Evolutionary conservation across 2,888 invertebrate genomes (phyloP).

Genomic region (Therioaphis trifolii): DNA sequence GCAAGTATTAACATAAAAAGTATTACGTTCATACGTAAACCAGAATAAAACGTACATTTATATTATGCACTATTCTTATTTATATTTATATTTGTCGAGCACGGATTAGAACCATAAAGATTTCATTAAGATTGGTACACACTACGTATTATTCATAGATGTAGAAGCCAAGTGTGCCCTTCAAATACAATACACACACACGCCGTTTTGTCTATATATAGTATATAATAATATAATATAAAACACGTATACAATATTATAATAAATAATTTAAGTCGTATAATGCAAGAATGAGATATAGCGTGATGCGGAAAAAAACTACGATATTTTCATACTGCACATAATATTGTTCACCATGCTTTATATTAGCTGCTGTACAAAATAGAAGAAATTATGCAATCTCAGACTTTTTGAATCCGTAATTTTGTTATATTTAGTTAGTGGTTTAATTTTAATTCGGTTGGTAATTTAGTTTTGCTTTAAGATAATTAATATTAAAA

Average conservation of each 20-base stretch:
- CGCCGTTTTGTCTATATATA: not conserved
- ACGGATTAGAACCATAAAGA: slow-evolving; percentile 13
- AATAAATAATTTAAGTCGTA: not conserved
- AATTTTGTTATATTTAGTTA: no score
- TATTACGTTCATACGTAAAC: not conserved
- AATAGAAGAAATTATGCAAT: no score
- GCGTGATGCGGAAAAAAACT: not conserved
- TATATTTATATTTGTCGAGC: not conserved
- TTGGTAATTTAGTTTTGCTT: no score
- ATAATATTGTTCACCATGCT: no score
- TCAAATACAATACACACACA: not conserved
- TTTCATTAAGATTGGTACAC: slow-evolving; percentile 25
- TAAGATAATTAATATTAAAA: no score
- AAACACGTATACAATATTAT: not conserved
- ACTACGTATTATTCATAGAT: not conserved
- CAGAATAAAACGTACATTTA: not conserved
- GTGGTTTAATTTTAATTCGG: no score
- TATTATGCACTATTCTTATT: no score
- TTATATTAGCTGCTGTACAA: no score
- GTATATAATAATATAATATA: no score
- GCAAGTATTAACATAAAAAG: not conserved
- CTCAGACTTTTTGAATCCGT: no score
- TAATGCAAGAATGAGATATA: not conserved
- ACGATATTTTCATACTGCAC: no score
- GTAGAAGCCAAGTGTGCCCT: not conserved